Conservation (phyloP, 2,113 vertebrate species). For the Anarhynchus alexandrinus region DNA sequence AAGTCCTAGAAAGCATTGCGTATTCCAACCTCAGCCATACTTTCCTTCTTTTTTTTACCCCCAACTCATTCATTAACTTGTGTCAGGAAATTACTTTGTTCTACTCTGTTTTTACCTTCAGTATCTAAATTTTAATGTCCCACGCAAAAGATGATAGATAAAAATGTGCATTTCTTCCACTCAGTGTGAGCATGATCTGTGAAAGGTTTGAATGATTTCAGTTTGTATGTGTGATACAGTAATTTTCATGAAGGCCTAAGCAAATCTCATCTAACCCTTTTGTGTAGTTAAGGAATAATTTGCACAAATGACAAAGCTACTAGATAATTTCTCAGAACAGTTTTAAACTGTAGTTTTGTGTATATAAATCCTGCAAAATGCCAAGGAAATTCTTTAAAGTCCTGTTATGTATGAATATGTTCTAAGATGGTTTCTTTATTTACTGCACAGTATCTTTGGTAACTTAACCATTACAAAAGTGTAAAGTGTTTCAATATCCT, state of each 20-base stretch:
- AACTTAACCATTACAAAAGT: neutral
- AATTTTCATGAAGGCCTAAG: neutral
- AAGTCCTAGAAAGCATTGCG: neutral
- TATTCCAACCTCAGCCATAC: neutral
- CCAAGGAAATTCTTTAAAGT: neutral
- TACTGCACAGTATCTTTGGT: neutral
- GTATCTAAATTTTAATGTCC: neutral
- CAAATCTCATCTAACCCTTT: neutral
- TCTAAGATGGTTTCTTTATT: neutral
- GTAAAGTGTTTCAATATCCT: neutral
- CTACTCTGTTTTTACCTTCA: neutral
- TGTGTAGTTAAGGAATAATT: neutral
- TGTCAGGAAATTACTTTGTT: neutral
- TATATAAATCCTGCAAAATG: neutral
- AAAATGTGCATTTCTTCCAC: neutral
- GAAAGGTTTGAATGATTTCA: neutral
- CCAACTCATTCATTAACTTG: neutral
- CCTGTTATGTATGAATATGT: neutral
- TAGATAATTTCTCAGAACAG: neutral
- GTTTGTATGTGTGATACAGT: neutral
- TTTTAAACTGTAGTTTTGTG: neutral
- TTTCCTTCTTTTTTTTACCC: neutral
- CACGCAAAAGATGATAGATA: neutral
- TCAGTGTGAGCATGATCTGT: neutral
- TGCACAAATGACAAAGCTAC: neutral